Conservation (phyloP, 37 sponge, comb jelly and placozoan genomes). For the Lycopodina hypogea region DNA sequence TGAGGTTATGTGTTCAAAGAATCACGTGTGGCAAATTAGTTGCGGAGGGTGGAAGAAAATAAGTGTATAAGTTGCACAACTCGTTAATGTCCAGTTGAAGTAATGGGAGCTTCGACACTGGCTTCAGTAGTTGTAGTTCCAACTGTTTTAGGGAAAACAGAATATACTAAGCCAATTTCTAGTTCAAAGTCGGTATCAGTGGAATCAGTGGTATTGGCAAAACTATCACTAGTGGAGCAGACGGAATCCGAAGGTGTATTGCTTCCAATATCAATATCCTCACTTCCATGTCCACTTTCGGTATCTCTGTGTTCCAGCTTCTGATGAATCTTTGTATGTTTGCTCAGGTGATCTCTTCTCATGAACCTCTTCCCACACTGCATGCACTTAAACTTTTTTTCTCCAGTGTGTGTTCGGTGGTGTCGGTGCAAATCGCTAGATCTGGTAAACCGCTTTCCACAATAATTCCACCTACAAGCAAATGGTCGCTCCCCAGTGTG, state of each 20-base stretch:
- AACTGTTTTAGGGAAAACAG: no score
- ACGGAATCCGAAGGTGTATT: background rate
- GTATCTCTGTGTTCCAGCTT: constrained; percentile 20
- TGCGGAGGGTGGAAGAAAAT: no score
- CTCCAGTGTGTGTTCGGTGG: constrained; percentile 79
- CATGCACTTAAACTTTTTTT: constrained; percentile 69
- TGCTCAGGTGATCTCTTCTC: constrained; percentile 87
- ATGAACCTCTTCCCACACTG: constrained; percentile 75
- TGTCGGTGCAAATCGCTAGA: constrained; percentile 85
- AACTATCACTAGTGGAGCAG: background rate
- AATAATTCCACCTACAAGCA: constrained; percentile 73
- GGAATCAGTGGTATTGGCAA: background rate
- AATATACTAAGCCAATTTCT: no score
- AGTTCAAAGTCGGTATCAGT: background rate
- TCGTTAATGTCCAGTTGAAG: no score
- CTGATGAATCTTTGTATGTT: constrained; percentile 79
- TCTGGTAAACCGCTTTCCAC: constrained; percentile 81
- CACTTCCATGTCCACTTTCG: background rate
- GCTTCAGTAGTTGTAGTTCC: no score
- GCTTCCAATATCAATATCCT: background rate
- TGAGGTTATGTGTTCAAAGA: no score
- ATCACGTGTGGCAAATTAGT: no score
- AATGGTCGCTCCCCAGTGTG: constrained; percentile 87
- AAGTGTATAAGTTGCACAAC: no score
- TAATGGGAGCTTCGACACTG: no score